Evolutionary conservation across 92 coral and sea anemone species (phyloP), one percentile per base, ranked within the genome.

Genomic region (Parazoanthus swiftii): DNA sequence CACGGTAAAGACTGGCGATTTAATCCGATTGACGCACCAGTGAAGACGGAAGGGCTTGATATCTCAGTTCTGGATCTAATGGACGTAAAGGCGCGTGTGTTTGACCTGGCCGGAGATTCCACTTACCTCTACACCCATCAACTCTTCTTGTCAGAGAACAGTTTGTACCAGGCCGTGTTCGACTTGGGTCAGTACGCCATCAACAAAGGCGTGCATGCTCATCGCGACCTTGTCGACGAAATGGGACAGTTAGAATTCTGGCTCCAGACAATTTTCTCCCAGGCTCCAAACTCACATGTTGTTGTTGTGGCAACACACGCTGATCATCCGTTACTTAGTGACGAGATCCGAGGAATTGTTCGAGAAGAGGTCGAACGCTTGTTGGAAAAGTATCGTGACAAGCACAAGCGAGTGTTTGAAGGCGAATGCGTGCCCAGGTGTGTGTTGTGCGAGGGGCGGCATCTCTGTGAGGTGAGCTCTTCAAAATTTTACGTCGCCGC

Each of bases 271-370:
- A 91, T 95, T 74, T 92, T 73, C 85, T 89, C 98, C 4, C 95
- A 91, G 79, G 98, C 96, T 25, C 98, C 98, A 10, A 90, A 92
- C 73, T 95, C 98, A 36, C 96, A 93, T 58, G 94, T 93, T 26
- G 78, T 95, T 70, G 77, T 95, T 42, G 91, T 93, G 39, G 98
- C 93, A 33, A 95, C 98, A 8, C 93, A 95, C 68, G 95, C 93
- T 48, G 98, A 94, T 68, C 94, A 95, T 77, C 93, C 98, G 81
- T 83, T 77, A 76, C 89, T 95, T 5, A 93, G 81, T 89, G 96
- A 95, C 21, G 91, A 90, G 20, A 90, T 92, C 84, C 94, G 95
- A 25, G 75, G 74, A 44, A 93, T 89, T 59, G 92, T 93, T 83
- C 95, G 98, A 73, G 93, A 85, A 65, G 98, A 95, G 88, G 93